phyloP scores from a whole-genome alignment of 2,888 invertebrate genomes.

The Caenorhabditis japonica region DNA sequence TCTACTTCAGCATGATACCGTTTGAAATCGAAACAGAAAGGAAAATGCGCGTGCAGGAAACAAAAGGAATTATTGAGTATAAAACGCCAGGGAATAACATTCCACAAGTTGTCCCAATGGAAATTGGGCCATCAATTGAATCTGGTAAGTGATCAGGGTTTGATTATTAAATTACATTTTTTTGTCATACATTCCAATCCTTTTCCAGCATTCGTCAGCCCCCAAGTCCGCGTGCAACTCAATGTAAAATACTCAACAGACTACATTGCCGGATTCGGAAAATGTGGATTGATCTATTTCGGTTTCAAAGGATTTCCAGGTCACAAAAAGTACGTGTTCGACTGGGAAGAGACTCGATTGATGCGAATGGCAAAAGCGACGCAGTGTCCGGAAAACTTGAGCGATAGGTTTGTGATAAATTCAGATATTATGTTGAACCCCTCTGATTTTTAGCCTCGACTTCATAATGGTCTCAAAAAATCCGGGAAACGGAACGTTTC shows the following conservation, averaged over 20 bases:
- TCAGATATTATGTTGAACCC: too few species aligned
- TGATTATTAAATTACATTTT: not conserved
- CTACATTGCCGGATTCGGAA: slow-evolving; percentile 9
- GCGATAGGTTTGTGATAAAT: slow-evolving; percentile 7
- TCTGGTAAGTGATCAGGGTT: slow-evolving; percentile 15
- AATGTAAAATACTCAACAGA: slow-evolving; percentile 5
- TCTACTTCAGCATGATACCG: slow-evolving; percentile 1
- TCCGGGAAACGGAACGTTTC: too few species aligned
- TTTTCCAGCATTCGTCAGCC: slow-evolving; percentile 14
- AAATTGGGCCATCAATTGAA: slow-evolving; percentile 12
- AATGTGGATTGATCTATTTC: slow-evolving; percentile 17
- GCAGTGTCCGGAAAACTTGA: not conserved
- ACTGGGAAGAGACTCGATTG: slow-evolving; percentile 22
- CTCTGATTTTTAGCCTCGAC: too few species aligned
- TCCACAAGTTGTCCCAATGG: not conserved
- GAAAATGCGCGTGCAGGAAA: not conserved
- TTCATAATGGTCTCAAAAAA: too few species aligned
- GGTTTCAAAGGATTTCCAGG: not conserved
- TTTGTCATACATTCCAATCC: not conserved
- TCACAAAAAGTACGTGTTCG: not conserved
- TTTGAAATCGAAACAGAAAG: not conserved
- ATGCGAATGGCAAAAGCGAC: slow-evolving; percentile 8
- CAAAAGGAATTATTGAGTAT: not conserved
- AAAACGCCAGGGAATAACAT: not conserved
- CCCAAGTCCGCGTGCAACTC: slow-evolving; percentile 2